A percentile compares a stretch with the other conserved stretches of the same genome.
phyloP scores from a whole-genome alignment of 2,113 vertebrate species.

The Baryphthengus martii region DNA sequence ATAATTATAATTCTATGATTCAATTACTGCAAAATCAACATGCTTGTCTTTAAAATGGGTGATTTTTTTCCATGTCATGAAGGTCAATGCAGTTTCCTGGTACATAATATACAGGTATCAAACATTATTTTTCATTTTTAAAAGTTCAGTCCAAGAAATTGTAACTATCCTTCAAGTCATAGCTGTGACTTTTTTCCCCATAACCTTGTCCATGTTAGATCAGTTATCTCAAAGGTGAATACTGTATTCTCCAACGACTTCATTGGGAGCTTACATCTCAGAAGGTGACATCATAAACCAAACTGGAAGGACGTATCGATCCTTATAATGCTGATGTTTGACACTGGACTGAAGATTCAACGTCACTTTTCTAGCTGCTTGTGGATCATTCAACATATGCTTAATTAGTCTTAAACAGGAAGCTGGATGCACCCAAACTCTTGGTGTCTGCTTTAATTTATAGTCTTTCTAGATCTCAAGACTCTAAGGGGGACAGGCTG shows the following conservation, averaged over 20 bases:
- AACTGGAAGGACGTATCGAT: background rate
- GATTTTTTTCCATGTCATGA: background rate
- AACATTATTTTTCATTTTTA: background rate
- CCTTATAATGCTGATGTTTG: background rate
- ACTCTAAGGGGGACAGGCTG: background rate
- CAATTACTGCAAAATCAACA: background rate
- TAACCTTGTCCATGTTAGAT: background rate
- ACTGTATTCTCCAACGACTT: background rate
- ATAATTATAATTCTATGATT: background rate
- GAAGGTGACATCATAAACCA: background rate
- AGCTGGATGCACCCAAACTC: background rate
- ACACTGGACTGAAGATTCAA: background rate
- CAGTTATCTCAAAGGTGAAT: background rate
- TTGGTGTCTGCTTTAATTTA: background rate
- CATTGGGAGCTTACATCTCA: background rate
- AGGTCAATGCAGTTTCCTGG: background rate
- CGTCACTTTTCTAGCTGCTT: background rate
- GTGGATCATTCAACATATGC: background rate
- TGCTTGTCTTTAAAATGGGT: background rate
- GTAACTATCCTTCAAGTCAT: background rate
- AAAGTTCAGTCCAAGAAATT: background rate
- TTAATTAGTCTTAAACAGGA: background rate
- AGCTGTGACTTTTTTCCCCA: background rate
- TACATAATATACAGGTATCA: background rate
- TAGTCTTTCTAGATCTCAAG: background rate